Evolutionary conservation across 2,888 invertebrate species (phyloP), one percentile per base, ranked within the genome.

Genomic region (Oscheius myriophilus): DNA sequence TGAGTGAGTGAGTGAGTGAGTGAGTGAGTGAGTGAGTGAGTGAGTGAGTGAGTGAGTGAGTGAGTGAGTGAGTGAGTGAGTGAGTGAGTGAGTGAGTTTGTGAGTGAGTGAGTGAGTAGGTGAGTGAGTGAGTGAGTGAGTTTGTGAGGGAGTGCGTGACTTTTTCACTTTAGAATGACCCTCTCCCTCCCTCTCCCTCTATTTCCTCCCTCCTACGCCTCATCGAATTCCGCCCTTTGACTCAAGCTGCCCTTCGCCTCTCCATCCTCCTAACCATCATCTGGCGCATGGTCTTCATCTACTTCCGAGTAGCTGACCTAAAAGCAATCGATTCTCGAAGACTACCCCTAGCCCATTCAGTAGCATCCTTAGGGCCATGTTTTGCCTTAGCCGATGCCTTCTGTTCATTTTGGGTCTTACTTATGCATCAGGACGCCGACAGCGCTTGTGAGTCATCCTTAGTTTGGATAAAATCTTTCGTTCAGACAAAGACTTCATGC

Each of bases 401-500:
- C 25, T 57, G 41, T n/a, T 9, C 41, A 1, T 57, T 57, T n/a
- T 43, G 57, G 14, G 25, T 57, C 25, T 21, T 57, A 16, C 42
- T 57, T 2, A 39, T 42, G 12, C 57, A 57, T 21, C 57, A 57
- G 41, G 57, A 57, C 21, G 43, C 43, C 11, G 57, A 57, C 43
- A 57, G 43, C 18, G n/a, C n/a, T 7, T 41, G 57, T 57, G 18
- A 57, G 43, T 42, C 12, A 14, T 2, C 1, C 4, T n/a, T 11
- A 33, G 16, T 18, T n/a, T 14, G n/a, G 12, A 21, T 9, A 16
- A 2, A 1, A 21, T 14, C n/a, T 26, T 25, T 2, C 9, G 21
- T 57, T 57, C 21, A 57, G 57, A 16, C 57, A 57, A 43, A 57
- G 57, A 57, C 14, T 42, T 43, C n/a, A 23, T 39, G 41, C 57